Base-by-base conservation (phyloP, 2,797 vertebrate species). In the Sardinella longiceps region DNA sequence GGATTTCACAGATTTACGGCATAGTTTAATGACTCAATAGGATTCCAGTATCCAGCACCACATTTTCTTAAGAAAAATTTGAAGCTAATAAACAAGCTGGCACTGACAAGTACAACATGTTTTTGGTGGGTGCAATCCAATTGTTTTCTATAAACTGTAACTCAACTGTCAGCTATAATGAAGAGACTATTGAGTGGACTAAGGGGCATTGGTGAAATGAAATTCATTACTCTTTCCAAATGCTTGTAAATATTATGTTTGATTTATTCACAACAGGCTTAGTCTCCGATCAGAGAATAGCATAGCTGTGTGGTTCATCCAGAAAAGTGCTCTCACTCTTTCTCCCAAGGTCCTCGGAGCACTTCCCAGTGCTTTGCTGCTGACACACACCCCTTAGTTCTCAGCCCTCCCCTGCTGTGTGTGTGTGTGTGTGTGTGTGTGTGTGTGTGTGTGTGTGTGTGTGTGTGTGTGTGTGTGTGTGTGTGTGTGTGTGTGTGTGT, bases 401-500 rank as follows among this genome's bases (percentile, higher is more conserved):
- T 74, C 18, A 1, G 60, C 28, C 60, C 60, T 66, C 60, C 11
- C 33, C 66, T 74, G 15, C 14, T 74, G 66, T 37, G 30, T 63
- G 58, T 28, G 25, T 63, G 46, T 48, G 46, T 48, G 46, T 48
- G 46, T 48, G 46, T 48, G 46, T 48, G 46, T 48, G 46, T 48
- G 46, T 48, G 46, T 48, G 46, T 48, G 46, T 7, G 46, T 48
- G 58, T 28, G 5, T 63, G 23, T 60, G 58, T 60, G 58, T 60
- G 58, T 60, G 58, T 60, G 58, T 60, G 58, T 60, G 58, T 60
- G 58, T 60, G 58, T 60, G 58, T 60, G 58, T 25, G 58, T n/a
- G 23, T 3, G 45, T 14, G 46, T 6, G 46, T 6, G 92, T 91
- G 0, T 94, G 92, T 90, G 88, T 86, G 94, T 87, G 87, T 89